A percentile compares a stretch with the other conserved stretches of the same genome.
Conservation (phyloP, 2,797 vertebrate genomes). For the Florisuga fusca region DNA sequence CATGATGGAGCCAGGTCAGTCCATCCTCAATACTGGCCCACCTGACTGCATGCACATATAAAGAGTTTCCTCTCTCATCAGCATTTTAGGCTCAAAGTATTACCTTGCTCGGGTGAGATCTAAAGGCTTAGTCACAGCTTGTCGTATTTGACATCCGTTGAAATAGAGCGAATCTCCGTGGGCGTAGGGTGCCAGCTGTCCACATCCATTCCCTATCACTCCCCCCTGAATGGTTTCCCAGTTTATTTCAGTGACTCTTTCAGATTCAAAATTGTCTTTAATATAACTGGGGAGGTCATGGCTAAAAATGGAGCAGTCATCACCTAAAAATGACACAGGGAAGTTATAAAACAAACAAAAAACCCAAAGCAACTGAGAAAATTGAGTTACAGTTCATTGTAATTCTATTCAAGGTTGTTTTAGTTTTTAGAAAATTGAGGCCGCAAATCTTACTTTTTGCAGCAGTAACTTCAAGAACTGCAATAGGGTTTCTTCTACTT, state of each 20-base stretch:
- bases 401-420: neutral
- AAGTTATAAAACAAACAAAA: conserved; percentile 11
- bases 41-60: neutral
- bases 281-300: conserved; percentile 94
- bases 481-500: neutral
- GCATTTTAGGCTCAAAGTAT: neutral
- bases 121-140: conserved; percentile 94
- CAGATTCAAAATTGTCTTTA: conserved; percentile 98
- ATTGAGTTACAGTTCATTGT: neutral
- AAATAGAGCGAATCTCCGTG: conserved; percentile 98
- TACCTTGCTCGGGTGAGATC: conserved; percentile 99
- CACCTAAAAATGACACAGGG: conserved; percentile 82
- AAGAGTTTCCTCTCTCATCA: conserved; percentile 6
- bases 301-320: conserved; percentile 93
- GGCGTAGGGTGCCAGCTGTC: conserved; percentile 95
- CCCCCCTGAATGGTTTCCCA: conserved; percentile 98
- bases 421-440: neutral
- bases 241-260: conserved; percentile 91
- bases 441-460: neutral
- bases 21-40: neutral
- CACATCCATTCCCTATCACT: conserved; percentile 93
- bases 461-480: neutral
- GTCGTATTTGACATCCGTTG: conserved; percentile 95
- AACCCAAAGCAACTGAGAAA: neutral
- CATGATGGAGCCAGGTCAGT: neutral